phyloP scores from a whole-genome alignment of 1,140 invertebrate genomes.

The Danaus melanippus region DNA sequence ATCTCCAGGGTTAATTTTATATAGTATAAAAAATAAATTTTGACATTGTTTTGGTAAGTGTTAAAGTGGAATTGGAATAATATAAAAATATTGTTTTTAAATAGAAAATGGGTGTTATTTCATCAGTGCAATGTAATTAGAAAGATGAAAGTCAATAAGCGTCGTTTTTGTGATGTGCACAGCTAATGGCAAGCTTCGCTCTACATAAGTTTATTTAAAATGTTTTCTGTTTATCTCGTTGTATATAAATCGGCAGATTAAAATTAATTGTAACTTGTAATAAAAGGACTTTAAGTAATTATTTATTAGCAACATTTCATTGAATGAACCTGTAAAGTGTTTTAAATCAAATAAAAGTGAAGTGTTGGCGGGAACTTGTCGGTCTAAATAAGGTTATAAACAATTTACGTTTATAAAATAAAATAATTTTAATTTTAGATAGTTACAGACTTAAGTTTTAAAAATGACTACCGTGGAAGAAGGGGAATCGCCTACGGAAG shows the following conservation, averaged over 20 bases:
- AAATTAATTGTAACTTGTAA: too few relatives aligned
- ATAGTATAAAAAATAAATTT: slow-evolving; percentile 42
- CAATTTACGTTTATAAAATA: slow-evolving; percentile 1
- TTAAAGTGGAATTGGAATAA: slow-evolving; percentile 22
- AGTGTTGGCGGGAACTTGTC: slow-evolving; percentile 31
- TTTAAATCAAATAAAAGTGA: slow-evolving; percentile 1
- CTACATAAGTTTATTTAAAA: too few relatives aligned
- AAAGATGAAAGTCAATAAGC: slow-evolving; percentile 26
- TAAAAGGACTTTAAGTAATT: too few relatives aligned
- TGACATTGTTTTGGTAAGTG: slow-evolving; percentile 63
- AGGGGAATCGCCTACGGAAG: slow-evolving; percentile 46
- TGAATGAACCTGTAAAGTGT: slow-evolving; percentile 1
- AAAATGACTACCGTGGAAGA: slow-evolving; percentile 60
- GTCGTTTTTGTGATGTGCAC: slow-evolving; percentile 28
- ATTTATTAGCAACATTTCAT: not conserved
- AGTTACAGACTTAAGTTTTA: slow-evolving; percentile 9
- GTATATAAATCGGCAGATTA: too few relatives aligned
- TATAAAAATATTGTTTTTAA: slow-evolving; percentile 11
- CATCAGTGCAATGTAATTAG: slow-evolving; percentile 10
- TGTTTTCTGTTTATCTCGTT: too few relatives aligned
- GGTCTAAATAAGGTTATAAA: slow-evolving; percentile 41
- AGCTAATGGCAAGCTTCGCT: not conserved
- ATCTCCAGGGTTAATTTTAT: slow-evolving; percentile 42
- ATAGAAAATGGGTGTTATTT: slow-evolving; percentile 6
- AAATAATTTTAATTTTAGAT: slow-evolving; percentile 5